These are phyloP conservation scores for Urophycis tenuis DNA, from an alignment of 2,797 vertebrate genomes.

Conservation along the genomic window DNA sequence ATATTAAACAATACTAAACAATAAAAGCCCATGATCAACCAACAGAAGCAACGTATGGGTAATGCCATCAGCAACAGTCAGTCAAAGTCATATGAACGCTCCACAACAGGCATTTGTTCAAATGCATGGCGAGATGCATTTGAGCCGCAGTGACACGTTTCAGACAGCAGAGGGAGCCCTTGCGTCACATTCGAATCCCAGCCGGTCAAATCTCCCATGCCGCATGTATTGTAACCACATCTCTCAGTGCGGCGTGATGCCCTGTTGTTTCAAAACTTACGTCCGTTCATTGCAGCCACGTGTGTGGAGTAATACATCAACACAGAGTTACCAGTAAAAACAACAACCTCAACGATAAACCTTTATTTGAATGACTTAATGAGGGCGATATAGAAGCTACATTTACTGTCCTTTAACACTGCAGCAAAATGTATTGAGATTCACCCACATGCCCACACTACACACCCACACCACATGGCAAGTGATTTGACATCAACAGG, in stretches of 20 bases:
- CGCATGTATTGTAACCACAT: not conserved
- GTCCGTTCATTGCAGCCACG: not conserved
- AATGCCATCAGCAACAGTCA: not conserved
- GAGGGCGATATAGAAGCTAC: not conserved
- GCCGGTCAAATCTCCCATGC: not conserved
- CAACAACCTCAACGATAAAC: not conserved
- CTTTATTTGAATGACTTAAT: not conserved
- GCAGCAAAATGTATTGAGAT: not conserved
- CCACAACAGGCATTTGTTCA: not conserved
- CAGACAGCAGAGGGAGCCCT: conserved; percentile 51
- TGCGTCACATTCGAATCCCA: not conserved
- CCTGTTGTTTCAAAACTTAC: not conserved
- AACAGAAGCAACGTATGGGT: not conserved
- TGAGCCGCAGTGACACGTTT: not conserved
- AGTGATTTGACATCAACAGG: not conserved
- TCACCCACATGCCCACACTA: not conserved
- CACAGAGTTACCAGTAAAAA: not conserved
- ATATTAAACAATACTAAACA: not conserved
- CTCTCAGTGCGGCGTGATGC: not conserved
- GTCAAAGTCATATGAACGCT: no score
- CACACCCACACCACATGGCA: not conserved
- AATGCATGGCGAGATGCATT: not conserved
- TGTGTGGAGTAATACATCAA: not conserved
- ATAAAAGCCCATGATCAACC: not conserved
- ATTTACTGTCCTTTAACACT: not conserved